These are phyloP conservation scores for Acropora yongei DNA, from an alignment of 64 coral and sea anemone genomes.

Conservation along the genomic window DNA sequence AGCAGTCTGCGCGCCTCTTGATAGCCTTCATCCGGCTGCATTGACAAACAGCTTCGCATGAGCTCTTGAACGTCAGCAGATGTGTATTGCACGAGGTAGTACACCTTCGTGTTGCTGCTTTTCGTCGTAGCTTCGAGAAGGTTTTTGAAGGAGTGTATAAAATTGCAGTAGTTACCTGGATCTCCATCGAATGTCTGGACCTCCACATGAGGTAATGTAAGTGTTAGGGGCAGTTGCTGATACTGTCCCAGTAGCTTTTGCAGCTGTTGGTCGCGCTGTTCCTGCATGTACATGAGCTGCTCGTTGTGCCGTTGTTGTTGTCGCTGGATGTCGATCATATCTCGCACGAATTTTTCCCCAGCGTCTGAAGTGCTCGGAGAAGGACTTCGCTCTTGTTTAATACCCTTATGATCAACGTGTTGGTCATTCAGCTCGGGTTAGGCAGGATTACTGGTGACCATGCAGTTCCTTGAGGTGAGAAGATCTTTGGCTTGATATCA, in stretches of 20 bases:
- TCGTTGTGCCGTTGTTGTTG: background rate
- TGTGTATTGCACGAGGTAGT: conserved; percentile 36
- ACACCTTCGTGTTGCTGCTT: background rate
- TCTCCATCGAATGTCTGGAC: conserved; percentile 46
- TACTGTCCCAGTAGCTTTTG: conserved; percentile 27
- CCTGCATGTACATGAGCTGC: background rate
- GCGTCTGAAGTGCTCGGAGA: background rate
- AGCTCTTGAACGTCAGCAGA: conserved; percentile 7
- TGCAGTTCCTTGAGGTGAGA: background rate
- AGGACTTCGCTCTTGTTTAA: conserved; percentile 13
- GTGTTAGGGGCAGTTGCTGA: conserved; percentile 9
- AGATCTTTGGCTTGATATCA: background rate
- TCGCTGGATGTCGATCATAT: background rate
- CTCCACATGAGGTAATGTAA: conserved; percentile 35
- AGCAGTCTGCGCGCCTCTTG: background rate
- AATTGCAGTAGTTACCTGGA: conserved; percentile 50
- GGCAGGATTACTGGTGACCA: background rate
- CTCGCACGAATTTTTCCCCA: background rate
- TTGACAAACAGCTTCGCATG: conserved; percentile 16
- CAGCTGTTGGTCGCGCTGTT: conserved; percentile 1
- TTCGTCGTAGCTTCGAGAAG: conserved; percentile 58
- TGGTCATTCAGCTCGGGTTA: background rate
- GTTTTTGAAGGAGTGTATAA: conserved; percentile 61
- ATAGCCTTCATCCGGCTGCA: background rate
- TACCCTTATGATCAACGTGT: background rate